Percentiles rank a stretch among this genome's conserved stretches.
phyloP scores from a whole-genome alignment of 2,888 invertebrate genomes.

The Dolichomitus sp. region DNA sequence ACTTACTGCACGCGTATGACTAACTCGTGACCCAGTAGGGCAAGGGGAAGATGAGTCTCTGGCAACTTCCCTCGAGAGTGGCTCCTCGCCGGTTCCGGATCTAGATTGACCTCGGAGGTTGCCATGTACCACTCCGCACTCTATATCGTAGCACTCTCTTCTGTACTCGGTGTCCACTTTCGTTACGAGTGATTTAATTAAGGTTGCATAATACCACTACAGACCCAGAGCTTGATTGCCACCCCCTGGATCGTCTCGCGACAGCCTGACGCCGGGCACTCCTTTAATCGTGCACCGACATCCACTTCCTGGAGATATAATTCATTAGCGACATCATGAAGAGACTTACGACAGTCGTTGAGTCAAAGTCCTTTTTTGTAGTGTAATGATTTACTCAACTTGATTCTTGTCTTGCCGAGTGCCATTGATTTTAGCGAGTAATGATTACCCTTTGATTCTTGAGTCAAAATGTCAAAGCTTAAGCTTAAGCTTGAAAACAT shows the following conservation, averaged over 20 bases:
- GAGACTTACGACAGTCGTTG: background rate
- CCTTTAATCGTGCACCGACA: constrained; percentile 12
- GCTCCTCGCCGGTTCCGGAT: constrained; percentile 15
- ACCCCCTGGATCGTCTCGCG: constrained; percentile 22
- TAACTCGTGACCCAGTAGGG: background rate
- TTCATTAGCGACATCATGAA: background rate
- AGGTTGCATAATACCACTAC: constrained; percentile 74
- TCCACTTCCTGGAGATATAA: background rate
- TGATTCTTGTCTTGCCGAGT: no score
- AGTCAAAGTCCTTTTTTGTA: background rate
- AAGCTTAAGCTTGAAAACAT: no score
- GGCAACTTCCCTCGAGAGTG: constrained; percentile 53
- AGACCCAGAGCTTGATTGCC: constrained; percentile 72
- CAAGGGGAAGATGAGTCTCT: constrained; percentile 16
- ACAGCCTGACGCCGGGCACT: constrained; percentile 45
- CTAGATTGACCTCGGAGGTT: constrained; percentile 24
- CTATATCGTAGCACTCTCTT: constrained; percentile 25
- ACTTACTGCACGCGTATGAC: constrained; percentile 19
- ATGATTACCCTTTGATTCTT: no score
- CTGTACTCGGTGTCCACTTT: constrained; percentile 58
- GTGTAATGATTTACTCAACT: background rate
- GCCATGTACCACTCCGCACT: constrained; percentile 19
- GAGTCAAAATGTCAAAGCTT: no score
- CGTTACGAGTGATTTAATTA: constrained; percentile 76
- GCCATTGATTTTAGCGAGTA: no score